Evolutionary conservation across 2,113 vertebrate genomes (phyloP).

Genomic region (Sigmodon hispidus): DNA sequence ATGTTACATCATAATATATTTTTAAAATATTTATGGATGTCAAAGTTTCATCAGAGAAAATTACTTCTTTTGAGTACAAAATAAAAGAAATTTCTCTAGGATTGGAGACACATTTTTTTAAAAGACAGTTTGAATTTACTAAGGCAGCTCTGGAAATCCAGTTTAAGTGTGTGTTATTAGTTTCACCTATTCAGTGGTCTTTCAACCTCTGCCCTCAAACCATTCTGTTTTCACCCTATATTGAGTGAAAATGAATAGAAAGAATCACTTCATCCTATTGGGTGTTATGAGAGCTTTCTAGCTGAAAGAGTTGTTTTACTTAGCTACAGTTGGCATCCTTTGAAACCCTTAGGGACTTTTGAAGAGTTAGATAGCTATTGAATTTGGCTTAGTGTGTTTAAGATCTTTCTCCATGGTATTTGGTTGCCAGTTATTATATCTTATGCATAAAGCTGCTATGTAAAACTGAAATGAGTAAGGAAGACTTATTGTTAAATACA

Average conservation of each 20-base stretch:
- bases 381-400: conserved; percentile 29
- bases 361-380: conserved; percentile 33
- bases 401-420: conserved; percentile 43
- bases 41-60: not conserved
- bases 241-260: conserved; percentile 34
- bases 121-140: conserved; percentile 17
- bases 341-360: conserved; percentile 20
- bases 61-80: not conserved
- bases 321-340: conserved; percentile 14
- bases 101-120: not conserved
- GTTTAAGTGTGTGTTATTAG: conserved; percentile 22
- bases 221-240: not conserved
- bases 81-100: not conserved
- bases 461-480: not conserved
- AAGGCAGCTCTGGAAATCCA: conserved; percentile 21
- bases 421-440: conserved; percentile 49
- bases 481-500: not conserved
- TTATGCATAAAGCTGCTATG: not conserved
- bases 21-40: not conserved
- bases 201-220: conserved; percentile 2
- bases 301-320: not conserved
- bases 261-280: conserved; percentile 17
- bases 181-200: not conserved
- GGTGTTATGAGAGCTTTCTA: conserved; percentile 4
- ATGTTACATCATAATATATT: not conserved